phyloP scores from a whole-genome alignment of 2,113 vertebrate species.

The Festucalex cinctus region DNA sequence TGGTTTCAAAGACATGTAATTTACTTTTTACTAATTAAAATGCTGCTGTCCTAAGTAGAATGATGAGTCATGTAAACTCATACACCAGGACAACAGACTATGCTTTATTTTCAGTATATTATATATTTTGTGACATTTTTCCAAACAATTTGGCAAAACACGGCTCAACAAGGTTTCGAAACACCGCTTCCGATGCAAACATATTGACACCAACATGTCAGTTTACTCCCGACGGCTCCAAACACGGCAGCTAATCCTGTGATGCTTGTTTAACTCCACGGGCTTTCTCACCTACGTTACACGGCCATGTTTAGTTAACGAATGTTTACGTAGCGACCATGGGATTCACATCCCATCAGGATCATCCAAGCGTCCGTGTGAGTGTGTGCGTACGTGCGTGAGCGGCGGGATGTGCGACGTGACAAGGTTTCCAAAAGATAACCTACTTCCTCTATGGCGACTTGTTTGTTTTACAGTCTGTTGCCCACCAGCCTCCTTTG shows the following conservation, averaged over 20 bases:
- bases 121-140: neutral
- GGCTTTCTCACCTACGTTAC: constrained; percentile 53
- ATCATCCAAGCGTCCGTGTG: constrained; percentile 47
- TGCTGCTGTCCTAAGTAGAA: neutral
- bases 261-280: constrained; percentile 14
- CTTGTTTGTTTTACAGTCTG: constrained; percentile 72
- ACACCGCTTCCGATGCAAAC: neutral
- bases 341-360: constrained; percentile 62
- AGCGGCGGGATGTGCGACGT: constrained; percentile 21
- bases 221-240: neutral
- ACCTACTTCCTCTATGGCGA: constrained; percentile 63
- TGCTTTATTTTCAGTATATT: neutral
- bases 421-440: constrained; percentile 60
- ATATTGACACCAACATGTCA: neutral
- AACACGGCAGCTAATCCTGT: constrained; percentile 9
- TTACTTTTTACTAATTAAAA: neutral
- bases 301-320: constrained; percentile 55
- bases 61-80: too few relatives aligned
- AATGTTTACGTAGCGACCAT: constrained; percentile 52
- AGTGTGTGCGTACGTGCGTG: constrained; percentile 28
- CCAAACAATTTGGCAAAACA: too few relatives aligned
- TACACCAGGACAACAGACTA: neutral
- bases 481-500: constrained; percentile 55
- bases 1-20: neutral
- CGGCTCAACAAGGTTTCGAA: neutral